Percentiles rank a stretch among this genome's conserved stretches.
phyloP scores from a whole-genome alignment of 1,140 invertebrate genomes.

The Atta colombica region DNA sequence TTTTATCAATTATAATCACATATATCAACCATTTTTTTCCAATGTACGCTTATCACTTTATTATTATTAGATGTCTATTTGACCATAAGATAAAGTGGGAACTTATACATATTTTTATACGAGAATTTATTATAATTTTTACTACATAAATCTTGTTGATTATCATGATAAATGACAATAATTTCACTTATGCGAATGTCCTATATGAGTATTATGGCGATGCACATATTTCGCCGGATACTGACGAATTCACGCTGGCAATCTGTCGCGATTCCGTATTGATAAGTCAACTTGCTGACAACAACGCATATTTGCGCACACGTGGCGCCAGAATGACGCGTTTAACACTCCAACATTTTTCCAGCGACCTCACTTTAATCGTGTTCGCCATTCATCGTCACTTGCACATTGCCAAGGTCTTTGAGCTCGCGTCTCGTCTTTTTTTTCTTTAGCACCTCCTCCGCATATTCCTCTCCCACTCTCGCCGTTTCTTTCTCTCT shows the following conservation, averaged over 20 bases:
- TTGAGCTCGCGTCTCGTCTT: constrained; percentile 35
- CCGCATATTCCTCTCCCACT: not conserved
- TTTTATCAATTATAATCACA: no score
- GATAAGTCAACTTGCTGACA: constrained; percentile 47
- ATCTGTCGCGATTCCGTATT: constrained; percentile 18
- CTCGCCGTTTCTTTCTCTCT: not conserved
- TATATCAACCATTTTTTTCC: no score
- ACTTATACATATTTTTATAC: not conserved
- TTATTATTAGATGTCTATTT: not conserved
- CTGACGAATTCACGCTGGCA: not conserved
- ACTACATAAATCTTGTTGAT: not conserved
- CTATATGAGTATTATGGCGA: not conserved
- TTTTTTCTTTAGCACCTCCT: constrained; percentile 49
- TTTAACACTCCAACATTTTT: constrained; percentile 41
- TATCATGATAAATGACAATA: not conserved
- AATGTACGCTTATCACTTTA: not conserved
- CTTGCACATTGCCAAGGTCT: constrained; percentile 66
- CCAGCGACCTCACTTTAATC: constrained; percentile 51
- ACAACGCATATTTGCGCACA: constrained; percentile 39
- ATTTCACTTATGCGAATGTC: not conserved
- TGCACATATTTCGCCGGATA: not conserved
- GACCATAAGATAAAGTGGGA: not conserved
- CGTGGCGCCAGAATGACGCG: constrained; percentile 43
- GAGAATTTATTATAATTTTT: not conserved
- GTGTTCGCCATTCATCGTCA: constrained; percentile 63